phyloP scores from a whole-genome alignment of 2,888 invertebrate genomes.

The Acleris holmiana region DNA sequence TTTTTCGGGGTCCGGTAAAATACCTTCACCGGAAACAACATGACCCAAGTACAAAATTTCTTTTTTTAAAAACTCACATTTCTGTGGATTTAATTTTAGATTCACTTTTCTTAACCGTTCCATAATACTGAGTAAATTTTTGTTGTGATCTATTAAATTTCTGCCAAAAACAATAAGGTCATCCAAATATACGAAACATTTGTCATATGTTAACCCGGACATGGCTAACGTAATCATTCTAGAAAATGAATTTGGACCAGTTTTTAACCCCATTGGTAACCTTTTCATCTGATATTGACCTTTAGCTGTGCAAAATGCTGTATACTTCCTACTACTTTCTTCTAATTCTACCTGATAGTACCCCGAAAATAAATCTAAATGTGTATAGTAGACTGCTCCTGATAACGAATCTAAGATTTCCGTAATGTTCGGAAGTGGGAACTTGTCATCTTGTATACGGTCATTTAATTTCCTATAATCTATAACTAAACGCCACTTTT shows the following conservation, averaged over 20 bases:
- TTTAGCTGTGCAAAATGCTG: slow-evolving; percentile 9
- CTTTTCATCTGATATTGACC: slow-evolving; percentile 20
- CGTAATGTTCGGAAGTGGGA: slow-evolving; percentile 19
- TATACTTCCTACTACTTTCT: slow-evolving; percentile 11
- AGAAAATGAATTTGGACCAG: slow-evolving; percentile 9
- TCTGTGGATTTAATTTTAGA: slow-evolving; percentile 11
- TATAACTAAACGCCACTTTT: slow-evolving; percentile 24
- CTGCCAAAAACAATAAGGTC: slow-evolving; percentile 12
- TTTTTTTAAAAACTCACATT: slow-evolving; percentile 15
- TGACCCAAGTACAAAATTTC: slow-evolving; percentile 16
- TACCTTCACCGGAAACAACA: slow-evolving; percentile 4
- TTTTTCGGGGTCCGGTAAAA: slow-evolving; percentile 16
- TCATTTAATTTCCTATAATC: slow-evolving; percentile 23
- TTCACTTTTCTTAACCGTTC: slow-evolving; percentile 3
- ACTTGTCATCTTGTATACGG: slow-evolving; percentile 16
- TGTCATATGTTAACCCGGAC: slow-evolving; percentile 10
- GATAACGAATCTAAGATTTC: slow-evolving; percentile 20
- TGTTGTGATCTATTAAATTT: slow-evolving; percentile 5
- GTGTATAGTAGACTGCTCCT: slow-evolving; percentile 5
- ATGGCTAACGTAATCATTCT: slow-evolving; percentile 12
- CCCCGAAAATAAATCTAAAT: slow-evolving; percentile 15
- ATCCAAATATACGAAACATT: slow-evolving; percentile 19
- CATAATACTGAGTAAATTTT: slow-evolving; percentile 1
- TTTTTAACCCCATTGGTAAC: slow-evolving; percentile 8
- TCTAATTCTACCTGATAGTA: slow-evolving; percentile 22